phyloP scores from a whole-genome alignment of 2,113 vertebrate species.

The Cathartes aura region DNA sequence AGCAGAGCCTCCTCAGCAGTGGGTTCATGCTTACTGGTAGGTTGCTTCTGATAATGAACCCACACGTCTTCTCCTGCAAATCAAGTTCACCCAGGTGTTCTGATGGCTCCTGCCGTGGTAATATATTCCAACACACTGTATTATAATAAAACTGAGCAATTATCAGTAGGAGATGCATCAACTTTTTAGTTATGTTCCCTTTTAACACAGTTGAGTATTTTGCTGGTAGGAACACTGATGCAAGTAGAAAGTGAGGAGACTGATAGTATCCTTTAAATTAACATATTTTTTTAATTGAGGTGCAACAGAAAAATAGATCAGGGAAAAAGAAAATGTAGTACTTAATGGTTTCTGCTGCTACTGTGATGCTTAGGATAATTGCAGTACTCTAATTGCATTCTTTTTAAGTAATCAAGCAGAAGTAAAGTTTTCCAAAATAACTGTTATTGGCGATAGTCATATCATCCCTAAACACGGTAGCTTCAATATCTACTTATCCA shows the following conservation, averaged over 20 bases:
- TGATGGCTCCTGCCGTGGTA: neutral
- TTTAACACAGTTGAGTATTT: neutral
- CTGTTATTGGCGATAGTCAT: fast-evolving
- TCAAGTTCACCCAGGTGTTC: neutral
- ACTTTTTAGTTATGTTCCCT: neutral
- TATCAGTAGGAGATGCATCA: neutral
- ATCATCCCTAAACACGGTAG: neutral
- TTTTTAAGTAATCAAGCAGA: neutral
- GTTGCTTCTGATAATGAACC: neutral
- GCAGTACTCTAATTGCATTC: neutral
- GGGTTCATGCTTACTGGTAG: neutral
- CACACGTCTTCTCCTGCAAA: neutral
- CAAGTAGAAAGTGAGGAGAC: neutral
- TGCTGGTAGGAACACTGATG: neutral
- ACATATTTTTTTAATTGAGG: neutral
- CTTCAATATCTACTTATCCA: neutral
- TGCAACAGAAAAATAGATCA: neutral
- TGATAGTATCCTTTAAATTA: neutral
- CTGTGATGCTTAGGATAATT: neutral
- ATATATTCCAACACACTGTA: neutral
- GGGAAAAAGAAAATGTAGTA: neutral
- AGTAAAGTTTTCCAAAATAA: neutral
- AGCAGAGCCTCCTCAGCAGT: neutral
- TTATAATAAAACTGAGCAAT: neutral
- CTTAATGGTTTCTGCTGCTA: neutral